phyloP scores from a whole-genome alignment of 1,140 invertebrate species.

The Brachystomella parvula region DNA sequence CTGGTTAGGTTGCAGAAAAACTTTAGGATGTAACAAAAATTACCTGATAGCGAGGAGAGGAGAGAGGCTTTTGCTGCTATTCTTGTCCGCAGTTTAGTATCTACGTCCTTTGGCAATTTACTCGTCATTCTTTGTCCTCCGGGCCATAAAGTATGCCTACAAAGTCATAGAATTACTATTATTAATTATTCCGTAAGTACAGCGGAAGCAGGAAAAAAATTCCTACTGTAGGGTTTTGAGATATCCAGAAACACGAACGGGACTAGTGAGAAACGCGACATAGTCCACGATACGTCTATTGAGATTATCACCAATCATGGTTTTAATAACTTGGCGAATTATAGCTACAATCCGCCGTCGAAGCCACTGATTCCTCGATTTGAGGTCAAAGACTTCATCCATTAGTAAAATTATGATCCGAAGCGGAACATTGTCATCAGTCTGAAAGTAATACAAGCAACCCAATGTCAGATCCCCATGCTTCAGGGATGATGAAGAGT shows the following conservation, averaged over 20 bases:
- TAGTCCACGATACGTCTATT: slow-evolving; percentile 84
- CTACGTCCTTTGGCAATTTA: slow-evolving; percentile 56
- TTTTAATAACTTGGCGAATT: slow-evolving; percentile 63
- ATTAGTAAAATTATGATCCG: slow-evolving; percentile 75
- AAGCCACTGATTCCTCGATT: slow-evolving; percentile 80
- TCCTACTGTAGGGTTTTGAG: slow-evolving; percentile 74
- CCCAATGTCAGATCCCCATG: neutral
- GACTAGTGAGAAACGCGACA: slow-evolving; percentile 79
- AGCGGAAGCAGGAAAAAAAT: neutral
- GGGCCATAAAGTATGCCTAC: slow-evolving; percentile 70
- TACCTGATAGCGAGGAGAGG: slow-evolving; percentile 67
- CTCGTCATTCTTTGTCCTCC: slow-evolving; percentile 58
- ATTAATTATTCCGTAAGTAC: neutral
- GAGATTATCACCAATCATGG: slow-evolving; percentile 75
- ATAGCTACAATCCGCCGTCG: slow-evolving; percentile 69
- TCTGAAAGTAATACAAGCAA: slow-evolving; percentile 45
- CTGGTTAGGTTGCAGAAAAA: slow-evolving; percentile 9
- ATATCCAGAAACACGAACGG: slow-evolving; percentile 81
- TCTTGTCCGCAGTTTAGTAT: slow-evolving; percentile 67
- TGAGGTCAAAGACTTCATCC: slow-evolving; percentile 86
- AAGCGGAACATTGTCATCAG: slow-evolving; percentile 75
- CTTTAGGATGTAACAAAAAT: slow-evolving; percentile 24
- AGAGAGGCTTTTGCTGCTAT: slow-evolving; percentile 78
- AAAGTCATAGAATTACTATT: slow-evolving; percentile 28
- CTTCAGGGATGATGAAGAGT: neutral